These are phyloP conservation scores for Petrocephalus microphthalmus DNA, from an alignment of 2,113 vertebrate species.

Conservation along the genomic window DNA sequence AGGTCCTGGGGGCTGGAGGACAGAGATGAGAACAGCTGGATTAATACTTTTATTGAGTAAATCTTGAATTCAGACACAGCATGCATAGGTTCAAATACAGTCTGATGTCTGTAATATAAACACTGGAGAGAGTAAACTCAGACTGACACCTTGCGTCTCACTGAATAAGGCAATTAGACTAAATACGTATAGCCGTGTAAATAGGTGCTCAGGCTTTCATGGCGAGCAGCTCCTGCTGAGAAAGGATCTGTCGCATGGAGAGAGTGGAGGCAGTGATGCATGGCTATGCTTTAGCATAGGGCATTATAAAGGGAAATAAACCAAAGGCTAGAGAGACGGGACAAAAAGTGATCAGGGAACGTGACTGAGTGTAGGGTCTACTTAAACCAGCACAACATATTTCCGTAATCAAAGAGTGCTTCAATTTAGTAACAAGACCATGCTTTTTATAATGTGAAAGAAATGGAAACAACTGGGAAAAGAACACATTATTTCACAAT, in stretches of 20 bases:
- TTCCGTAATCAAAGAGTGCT: neutral
- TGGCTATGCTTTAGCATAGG: neutral
- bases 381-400: neutral
- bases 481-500: neutral
- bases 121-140: neutral
- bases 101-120: neutral
- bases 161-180: neutral
- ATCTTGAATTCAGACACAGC: neutral
- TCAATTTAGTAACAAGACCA: neutral
- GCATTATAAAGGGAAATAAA: neutral
- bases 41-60: neutral
- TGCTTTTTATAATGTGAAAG: neutral
- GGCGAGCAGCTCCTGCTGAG: neutral
- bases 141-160: neutral
- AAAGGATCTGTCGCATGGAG: neutral
- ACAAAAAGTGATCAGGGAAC: neutral
- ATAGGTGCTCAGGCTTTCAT: neutral
- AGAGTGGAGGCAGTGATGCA: neutral
- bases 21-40: neutral
- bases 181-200: neutral
- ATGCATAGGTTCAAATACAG: neutral
- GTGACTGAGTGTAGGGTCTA: neutral
- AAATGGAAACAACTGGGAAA: neutral
- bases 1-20: neutral
- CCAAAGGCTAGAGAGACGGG: neutral